These are phyloP conservation scores for Pangasius djambal DNA, from an alignment of 2,797 vertebrate genomes.

Conservation along the genomic window DNA sequence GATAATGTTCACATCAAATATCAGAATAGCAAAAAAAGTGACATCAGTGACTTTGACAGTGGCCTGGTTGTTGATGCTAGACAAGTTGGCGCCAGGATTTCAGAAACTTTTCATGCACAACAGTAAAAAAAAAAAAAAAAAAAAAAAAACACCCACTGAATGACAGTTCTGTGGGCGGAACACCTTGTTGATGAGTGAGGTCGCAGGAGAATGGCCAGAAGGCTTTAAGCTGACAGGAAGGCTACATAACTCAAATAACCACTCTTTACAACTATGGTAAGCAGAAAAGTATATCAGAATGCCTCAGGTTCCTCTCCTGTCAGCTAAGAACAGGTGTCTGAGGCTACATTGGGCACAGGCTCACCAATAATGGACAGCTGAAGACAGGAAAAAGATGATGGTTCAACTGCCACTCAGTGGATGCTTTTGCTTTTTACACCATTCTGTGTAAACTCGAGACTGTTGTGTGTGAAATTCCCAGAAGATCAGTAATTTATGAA, in stretches of 20 bases:
- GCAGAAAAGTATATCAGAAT: not conserved
- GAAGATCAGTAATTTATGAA: not conserved
- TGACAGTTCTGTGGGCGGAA: not conserved
- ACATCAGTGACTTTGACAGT: not conserved
- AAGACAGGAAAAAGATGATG: not conserved
- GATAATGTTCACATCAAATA: not conserved
- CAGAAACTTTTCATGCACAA: not conserved
- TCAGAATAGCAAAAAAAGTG: not conserved
- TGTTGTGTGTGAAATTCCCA: not conserved
- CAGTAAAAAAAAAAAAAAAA: not conserved
- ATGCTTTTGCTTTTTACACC: too few species aligned
- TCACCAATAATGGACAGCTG: not conserved
- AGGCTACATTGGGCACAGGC: not conserved
- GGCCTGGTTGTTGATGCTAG: not conserved
- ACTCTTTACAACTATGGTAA: not conserved
- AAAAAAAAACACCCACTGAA: not conserved
- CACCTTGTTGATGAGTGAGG: not conserved
- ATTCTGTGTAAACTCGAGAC: not conserved
- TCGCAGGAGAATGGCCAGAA: not conserved
- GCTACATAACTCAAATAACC: not conserved
- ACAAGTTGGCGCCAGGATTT: not conserved
- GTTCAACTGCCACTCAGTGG: not conserved
- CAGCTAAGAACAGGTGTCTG: not conserved
- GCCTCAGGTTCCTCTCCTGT: not conserved
- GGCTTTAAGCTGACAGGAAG: not conserved